These are phyloP conservation scores for Eurytoma californica DNA, from an alignment of 2,888 invertebrate genomes.

Conservation along the genomic window DNA sequence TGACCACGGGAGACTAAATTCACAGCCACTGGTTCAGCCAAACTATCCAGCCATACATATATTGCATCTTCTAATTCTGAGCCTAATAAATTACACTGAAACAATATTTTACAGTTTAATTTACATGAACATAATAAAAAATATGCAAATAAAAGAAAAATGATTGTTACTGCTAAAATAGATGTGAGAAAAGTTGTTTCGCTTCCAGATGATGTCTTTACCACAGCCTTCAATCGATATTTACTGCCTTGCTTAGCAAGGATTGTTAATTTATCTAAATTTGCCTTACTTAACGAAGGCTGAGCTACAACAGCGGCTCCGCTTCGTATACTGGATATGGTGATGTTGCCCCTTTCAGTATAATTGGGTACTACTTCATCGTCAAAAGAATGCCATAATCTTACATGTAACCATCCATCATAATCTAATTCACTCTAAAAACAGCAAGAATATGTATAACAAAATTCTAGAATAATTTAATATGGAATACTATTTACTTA, in stretches of 20 bases:
- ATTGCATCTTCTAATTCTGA: conserved; percentile 87
- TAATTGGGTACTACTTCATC: conserved; percentile 77
- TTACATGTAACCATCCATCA: conserved; percentile 85
- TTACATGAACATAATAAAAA: conserved; percentile 35
- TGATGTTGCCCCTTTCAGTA: conserved; percentile 82
- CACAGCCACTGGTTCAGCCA: conserved; percentile 86
- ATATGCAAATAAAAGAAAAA: conserved; percentile 9
- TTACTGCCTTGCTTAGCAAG: conserved; percentile 83
- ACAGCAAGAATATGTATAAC: background rate
- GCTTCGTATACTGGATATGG: conserved; percentile 82
- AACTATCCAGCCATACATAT: conserved; percentile 87
- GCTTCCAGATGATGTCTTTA: conserved; percentile 81
- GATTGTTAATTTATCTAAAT: conserved; percentile 79
- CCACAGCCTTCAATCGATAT: conserved; percentile 84
- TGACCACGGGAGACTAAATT: conserved; percentile 78
- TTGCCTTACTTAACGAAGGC: conserved; percentile 77
- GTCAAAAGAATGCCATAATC: conserved; percentile 82
- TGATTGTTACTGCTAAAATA: conserved; percentile 83
- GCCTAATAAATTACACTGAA: conserved; percentile 84
- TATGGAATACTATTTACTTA: background rate
- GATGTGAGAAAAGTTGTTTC: conserved; percentile 85
- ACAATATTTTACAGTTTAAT: conserved; percentile 51
- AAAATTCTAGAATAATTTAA: background rate
- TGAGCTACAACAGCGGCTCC: conserved; percentile 82
- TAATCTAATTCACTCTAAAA: conserved; percentile 81